Evolutionary conservation across 1,140 invertebrate genomes (phyloP).

Genomic region (Drosophila mauritiana): DNA sequence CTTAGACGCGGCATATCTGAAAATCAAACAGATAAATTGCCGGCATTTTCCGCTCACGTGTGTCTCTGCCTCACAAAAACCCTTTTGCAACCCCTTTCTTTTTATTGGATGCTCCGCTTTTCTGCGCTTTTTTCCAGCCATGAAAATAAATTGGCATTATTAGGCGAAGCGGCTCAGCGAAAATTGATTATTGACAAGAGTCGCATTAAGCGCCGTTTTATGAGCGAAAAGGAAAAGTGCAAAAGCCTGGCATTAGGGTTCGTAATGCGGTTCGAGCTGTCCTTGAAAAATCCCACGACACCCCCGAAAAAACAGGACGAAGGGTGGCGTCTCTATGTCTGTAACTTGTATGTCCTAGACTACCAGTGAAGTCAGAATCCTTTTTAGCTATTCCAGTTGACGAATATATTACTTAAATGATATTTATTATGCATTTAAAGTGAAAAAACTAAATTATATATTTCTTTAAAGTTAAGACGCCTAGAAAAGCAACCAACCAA

Average conservation of each 20-base stretch:
- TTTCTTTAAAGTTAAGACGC: too few relatives aligned
- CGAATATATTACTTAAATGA: too few relatives aligned
- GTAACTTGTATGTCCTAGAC: conserved; percentile 9
- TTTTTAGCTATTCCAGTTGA: too few relatives aligned
- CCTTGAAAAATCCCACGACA: conserved; percentile 57
- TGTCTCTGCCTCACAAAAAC: conserved; percentile 7
- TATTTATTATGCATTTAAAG: too few relatives aligned
- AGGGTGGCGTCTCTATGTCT: conserved; percentile 3
- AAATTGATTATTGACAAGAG: conserved; percentile 80
- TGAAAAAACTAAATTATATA: too few relatives aligned
- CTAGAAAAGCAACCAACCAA: too few relatives aligned
- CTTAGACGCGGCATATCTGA: conserved; percentile 53
- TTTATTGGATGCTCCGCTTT: conserved; percentile 23
- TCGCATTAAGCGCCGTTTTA: conserved; percentile 73
- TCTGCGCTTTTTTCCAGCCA: conserved; percentile 13
- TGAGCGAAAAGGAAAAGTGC: conserved; percentile 38
- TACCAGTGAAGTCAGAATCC: too few relatives aligned
- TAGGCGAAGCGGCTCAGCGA: conserved; percentile 64
- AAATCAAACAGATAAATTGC: conserved; percentile 79
- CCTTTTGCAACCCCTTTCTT: conserved; percentile 12
- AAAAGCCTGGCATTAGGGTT: conserved; percentile 43
- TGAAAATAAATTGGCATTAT: conserved; percentile 79
- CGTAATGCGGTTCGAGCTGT: conserved; percentile 67
- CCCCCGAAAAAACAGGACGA: conserved; percentile 19
- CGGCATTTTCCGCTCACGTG: conserved; percentile 56